Conservation (phyloP, 2,797 vertebrate genomes). For the Typhlichthys eigenmanni region DNA sequence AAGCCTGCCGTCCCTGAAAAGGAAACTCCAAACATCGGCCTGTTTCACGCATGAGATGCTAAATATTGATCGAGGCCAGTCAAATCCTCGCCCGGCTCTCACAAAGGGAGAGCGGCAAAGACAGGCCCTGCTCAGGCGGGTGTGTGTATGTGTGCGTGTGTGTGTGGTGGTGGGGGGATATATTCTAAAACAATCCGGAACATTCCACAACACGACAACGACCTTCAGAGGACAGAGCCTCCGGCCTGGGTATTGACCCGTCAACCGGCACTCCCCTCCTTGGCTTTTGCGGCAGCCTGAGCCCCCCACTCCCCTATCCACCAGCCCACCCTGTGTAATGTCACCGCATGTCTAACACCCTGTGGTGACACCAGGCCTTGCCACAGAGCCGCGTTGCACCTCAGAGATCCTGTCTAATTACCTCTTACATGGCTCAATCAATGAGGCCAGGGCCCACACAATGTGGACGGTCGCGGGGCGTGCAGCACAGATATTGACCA, state of each 20-base stretch:
- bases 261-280: conserved; percentile 49
- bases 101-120: conserved; percentile 67
- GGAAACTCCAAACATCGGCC: conserved; percentile 97
- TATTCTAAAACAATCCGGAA: conserved; percentile 75
- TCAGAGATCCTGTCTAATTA: conserved; percentile 71
- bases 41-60: conserved; percentile 94
- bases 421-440: conserved; percentile 75
- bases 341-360: conserved; percentile 58
- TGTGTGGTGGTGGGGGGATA: conserved; percentile 50
- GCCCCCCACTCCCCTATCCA: conserved; percentile 18
- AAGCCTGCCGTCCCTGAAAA: conserved; percentile 81
- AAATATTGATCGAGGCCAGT: conserved; percentile 92
- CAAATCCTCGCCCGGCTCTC: conserved; percentile 81
- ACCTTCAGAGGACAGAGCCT: conserved; percentile 59
- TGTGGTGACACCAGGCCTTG: conserved; percentile 61
- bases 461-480: conserved; percentile 59
- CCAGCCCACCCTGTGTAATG: conserved; percentile 29
- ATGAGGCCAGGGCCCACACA: conserved; percentile 71
- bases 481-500: conserved; percentile 67
- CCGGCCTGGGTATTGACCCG: conserved; percentile 63
- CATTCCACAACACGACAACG: conserved; percentile 68
- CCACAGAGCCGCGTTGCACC: conserved; percentile 64
- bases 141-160: not conserved
- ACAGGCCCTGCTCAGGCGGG: conserved; percentile 54
- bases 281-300: conserved; percentile 50